Evolutionary conservation across 2,888 invertebrate genomes (phyloP), one percentile per base, ranked within the genome.

Genomic region (Meghimatium bilineatum): DNA sequence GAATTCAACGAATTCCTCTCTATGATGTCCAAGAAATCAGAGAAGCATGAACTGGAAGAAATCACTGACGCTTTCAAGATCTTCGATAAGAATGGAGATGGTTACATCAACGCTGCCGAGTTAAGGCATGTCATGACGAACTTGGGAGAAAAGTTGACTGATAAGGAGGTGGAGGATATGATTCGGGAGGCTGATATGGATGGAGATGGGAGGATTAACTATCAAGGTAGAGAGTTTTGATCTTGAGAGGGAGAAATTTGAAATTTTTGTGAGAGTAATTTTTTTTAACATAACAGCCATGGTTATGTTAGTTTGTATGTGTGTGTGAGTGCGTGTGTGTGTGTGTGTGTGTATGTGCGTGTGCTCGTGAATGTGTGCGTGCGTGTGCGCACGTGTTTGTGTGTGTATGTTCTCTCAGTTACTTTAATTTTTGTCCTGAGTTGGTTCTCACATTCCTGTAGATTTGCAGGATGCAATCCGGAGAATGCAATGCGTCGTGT

Each of bases 1-100:
- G 99, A 99, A 95, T 99, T 99, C 95, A 98, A 99, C 92, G 99
- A 99, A 95, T 99, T 99, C 96, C 96, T 99, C 93, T 98, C 98
- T 94, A 99, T 99, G 99, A 99, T 99, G 99, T 99, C 99, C 93
- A 96, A 95, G 99, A 99, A 95, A 98, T 99, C 95, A 26, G 85
- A 86, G 78, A 81, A 86, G 29, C 77, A 86, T 44, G 86, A 86
- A 81, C 52, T 83, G 60, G 85, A 78, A 32, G 87, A 85, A 76
- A 86, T 87, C 80, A 81, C 85, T n/a, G 85, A 85, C 56, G 87
- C 88, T 80, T 88, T 88, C 86, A 85, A 85, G 83, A 84, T 88
- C 84, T 88, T 88, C 76, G 88, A 88, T 80, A 86, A 88, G 78
- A 85, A 88, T 85, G 86, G 87, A 12, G 86, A 88, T 78, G 87